Percentiles rank a stretch among this genome's conserved stretches.
Conservation (phyloP, 2,888 invertebrate genomes). For the Protophormia terraenovae region DNA sequence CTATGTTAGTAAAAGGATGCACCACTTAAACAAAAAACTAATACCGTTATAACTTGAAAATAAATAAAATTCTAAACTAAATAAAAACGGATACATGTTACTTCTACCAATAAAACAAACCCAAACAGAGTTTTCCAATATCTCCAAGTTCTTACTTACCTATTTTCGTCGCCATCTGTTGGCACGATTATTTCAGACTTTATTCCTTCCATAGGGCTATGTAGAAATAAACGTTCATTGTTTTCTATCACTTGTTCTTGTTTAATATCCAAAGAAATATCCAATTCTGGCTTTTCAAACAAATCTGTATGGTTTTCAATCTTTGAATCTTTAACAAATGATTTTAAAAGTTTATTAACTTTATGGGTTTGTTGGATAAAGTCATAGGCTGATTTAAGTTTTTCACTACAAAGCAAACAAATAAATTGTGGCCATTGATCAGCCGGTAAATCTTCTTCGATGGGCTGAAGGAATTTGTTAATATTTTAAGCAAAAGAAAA, state of each 20-base stretch:
- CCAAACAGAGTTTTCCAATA: too few species aligned
- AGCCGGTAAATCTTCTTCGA: neutral
- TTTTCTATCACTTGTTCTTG: neutral
- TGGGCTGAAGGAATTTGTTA: neutral
- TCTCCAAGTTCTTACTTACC: too few species aligned
- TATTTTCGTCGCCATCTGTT: too few species aligned
- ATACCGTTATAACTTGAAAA: too few species aligned
- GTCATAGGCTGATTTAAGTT: neutral
- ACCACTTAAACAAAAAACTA: too few species aligned
- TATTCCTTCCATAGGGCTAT: neutral
- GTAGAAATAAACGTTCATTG: neutral
- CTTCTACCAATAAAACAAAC: too few species aligned
- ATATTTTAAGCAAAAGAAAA: too few species aligned
- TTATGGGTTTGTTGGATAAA: neutral
- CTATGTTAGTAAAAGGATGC: too few species aligned
- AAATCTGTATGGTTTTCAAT: neutral
- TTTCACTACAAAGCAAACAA: neutral
- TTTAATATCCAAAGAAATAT: slow-evolving; percentile 20
- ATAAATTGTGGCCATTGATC: neutral
- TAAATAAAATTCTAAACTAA: too few species aligned
- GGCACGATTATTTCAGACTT: too few species aligned
- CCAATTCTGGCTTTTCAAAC: slow-evolving; percentile 18
- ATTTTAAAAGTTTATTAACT: neutral
- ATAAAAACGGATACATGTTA: too few species aligned
- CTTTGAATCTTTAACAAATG: neutral